Evolutionary conservation across 1,140 invertebrate genomes (phyloP), one percentile per base, ranked within the genome.

Genomic region (Popillia japonica): DNA sequence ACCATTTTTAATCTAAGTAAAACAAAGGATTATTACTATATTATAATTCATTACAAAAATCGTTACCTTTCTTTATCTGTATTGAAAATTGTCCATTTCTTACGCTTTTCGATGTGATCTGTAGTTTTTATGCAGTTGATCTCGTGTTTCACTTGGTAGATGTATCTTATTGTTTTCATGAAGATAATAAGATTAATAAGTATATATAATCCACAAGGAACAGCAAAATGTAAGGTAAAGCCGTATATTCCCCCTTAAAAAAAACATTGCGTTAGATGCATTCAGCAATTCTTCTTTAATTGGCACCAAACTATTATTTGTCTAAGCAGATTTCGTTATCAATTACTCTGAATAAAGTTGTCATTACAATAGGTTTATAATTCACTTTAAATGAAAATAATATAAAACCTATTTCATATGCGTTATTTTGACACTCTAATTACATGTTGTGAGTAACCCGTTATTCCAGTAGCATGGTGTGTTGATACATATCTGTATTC

Each of bases 151-250:
- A 74, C 72, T 14, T 42, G 34, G n/a, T 41, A 74, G 10, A 74
- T 74, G 10, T 74, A 74, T 6, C 34, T 41, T n/a, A 74, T 74
- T 17, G 72, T 74, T 74, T 74, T 74, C 9, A 44, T 42, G 72
- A 41, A 74, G 17, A 74, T 74, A 9, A 74, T 44, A 44, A 42
- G n/a, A 44, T 74, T 74, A 17, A 74, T 41, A 11, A 74, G 34
- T n/a, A 44, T 7, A n/a, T 41, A 41, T 20, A 44, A 6, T 41
- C 72, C 72, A 34, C 11, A 41, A 22, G 72, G 72, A 22, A 41
- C 11, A 17, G 17, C 72, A 40, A 74, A 74, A 42, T 74, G 72
- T 3, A 74, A 44, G 14, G 41, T 41, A 74, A 40, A 17, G n/a
- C 72, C 72, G 22, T 74, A 74, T 14, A 11, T 74, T 40, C 41